Conservation (phyloP, 1,140 invertebrate genomes). For the Zaprionus taronus region DNA sequence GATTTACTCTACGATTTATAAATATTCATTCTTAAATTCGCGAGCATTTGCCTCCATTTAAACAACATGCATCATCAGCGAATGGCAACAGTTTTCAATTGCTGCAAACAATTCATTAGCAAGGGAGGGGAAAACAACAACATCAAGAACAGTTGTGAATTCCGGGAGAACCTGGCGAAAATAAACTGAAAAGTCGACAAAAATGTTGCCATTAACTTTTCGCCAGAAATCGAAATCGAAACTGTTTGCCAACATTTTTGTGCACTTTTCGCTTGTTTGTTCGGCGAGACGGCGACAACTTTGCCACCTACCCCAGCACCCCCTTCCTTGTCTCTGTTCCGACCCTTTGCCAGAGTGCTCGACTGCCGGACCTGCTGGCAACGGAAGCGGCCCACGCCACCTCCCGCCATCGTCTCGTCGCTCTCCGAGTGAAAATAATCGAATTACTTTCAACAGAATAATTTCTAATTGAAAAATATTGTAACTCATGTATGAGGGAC, state of each 20-base stretch:
- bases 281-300: constrained; percentile 46
- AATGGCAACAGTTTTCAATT: constrained; percentile 75
- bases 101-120: constrained; percentile 57
- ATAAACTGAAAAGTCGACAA: constrained; percentile 76
- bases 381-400: constrained; percentile 53
- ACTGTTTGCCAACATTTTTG: constrained; percentile 78
- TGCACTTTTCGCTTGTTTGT: constrained; percentile 57
- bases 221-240: constrained; percentile 74
- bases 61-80: constrained; percentile 36
- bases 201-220: constrained; percentile 67
- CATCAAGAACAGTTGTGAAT: constrained; percentile 25
- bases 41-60: not conserved
- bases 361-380: constrained; percentile 35
- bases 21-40: not conserved
- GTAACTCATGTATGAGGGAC: constrained; percentile 67
- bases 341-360: not conserved
- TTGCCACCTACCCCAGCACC: not conserved
- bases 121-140: constrained; percentile 7
- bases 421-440: constrained; percentile 83
- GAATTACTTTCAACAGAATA: constrained; percentile 85
- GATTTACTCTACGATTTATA: not conserved
- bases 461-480: constrained; percentile 85
- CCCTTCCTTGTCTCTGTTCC: not conserved
- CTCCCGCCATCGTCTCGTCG: constrained; percentile 50
- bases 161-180: constrained; percentile 30